These are phyloP conservation scores for Fratercula arctica DNA, from an alignment of 2,797 vertebrate genomes.

Conservation along the genomic window DNA sequence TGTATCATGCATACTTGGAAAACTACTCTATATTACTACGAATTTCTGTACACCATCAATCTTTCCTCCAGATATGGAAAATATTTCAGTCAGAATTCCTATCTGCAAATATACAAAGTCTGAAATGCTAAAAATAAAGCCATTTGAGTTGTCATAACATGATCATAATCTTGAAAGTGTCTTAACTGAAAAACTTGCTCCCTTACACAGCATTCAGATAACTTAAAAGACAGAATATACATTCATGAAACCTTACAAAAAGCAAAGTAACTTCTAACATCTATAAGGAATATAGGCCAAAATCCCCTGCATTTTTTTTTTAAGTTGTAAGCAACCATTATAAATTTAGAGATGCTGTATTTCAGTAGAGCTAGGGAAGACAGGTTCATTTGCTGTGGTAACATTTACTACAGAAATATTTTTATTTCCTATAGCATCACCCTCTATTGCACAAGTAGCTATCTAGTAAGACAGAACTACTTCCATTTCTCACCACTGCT, in stretches of 20 bases:
- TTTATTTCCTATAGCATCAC: conserved; percentile 23
- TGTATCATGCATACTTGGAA: not conserved
- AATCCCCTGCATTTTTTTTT: not conserved
- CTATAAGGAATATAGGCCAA: not conserved
- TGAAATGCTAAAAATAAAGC: not conserved
- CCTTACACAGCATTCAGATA: not conserved
- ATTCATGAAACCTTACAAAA: not conserved
- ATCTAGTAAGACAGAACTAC: not conserved
- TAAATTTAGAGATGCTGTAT: not conserved
- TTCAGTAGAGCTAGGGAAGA: not conserved
- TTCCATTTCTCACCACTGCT: conserved; percentile 9
- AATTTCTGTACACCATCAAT: not conserved
- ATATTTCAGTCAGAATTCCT: not conserved
- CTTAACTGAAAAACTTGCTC: not conserved
- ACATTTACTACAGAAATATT: conserved; percentile 30
- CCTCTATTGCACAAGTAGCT: not conserved
- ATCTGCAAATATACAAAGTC: not conserved
- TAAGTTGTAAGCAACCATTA: not conserved
- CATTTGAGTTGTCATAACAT: not conserved
- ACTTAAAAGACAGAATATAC: not conserved
- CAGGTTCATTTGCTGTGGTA: not conserved
- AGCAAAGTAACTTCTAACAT: not conserved
- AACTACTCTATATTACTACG: not conserved
- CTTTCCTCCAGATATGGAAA: not conserved
- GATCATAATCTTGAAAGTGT: not conserved